Evolutionary conservation across 1,140 invertebrate species (phyloP).

Genomic region (Mya arenaria): DNA sequence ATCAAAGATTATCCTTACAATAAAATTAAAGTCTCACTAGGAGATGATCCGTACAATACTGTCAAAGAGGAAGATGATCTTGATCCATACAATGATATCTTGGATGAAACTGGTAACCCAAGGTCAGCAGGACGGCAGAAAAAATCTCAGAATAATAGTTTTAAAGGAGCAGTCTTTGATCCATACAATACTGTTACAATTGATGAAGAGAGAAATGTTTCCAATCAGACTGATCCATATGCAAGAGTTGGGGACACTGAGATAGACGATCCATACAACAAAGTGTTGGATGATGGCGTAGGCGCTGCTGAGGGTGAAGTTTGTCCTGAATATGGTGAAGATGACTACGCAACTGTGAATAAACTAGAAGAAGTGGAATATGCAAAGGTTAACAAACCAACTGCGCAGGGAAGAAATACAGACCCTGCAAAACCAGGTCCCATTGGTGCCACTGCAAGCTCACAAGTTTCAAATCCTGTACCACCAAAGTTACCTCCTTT

Average conservation of each 20-base stretch:
- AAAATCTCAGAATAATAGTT: slow-evolving; percentile 1
- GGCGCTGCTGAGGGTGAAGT: not conserved
- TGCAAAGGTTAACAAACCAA: slow-evolving; percentile 48
- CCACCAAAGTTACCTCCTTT: no score
- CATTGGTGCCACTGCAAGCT: not conserved
- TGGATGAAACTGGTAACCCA: not conserved
- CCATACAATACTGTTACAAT: slow-evolving; percentile 5
- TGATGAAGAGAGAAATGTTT: slow-evolving; percentile 55
- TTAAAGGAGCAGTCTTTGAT: slow-evolving; percentile 27
- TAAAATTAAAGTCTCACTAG: slow-evolving; percentile 1
- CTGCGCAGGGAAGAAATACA: not conserved
- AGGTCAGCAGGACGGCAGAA: not conserved
- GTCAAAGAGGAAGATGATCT: slow-evolving; percentile 35
- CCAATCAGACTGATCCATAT: slow-evolving; percentile 54
- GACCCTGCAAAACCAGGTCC: not conserved
- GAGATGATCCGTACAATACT: slow-evolving; percentile 45
- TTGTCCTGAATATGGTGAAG: slow-evolving; percentile 29
- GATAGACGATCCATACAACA: slow-evolving; percentile 50
- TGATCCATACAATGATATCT: slow-evolving; percentile 37
- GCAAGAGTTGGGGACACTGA: slow-evolving; percentile 49
- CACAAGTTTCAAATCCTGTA: not conserved
- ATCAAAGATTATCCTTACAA: slow-evolving; percentile 38
- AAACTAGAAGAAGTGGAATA: slow-evolving; percentile 38
- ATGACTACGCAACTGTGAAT: slow-evolving; percentile 51
- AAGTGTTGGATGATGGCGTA: slow-evolving; percentile 26